These are phyloP conservation scores for Catocala sponsa DNA, from an alignment of 2,888 invertebrate genomes.

Conservation along the genomic window DNA sequence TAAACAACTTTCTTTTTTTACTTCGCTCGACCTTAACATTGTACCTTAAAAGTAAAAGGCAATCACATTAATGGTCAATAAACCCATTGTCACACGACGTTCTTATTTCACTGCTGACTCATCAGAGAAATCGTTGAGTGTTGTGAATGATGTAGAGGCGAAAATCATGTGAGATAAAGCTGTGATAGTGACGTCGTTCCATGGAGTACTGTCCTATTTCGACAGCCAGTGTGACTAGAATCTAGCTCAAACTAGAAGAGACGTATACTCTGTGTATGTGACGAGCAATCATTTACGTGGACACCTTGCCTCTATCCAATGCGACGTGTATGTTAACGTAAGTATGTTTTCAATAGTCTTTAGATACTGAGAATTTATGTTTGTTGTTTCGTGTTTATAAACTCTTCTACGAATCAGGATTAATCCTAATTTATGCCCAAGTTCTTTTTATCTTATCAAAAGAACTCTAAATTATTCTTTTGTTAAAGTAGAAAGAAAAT, in stretches of 20 bases:
- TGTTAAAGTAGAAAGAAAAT: no score
- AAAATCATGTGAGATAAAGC: not conserved
- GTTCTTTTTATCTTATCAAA: no score
- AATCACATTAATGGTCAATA: conserved; percentile 40
- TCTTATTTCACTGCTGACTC: conserved; percentile 43
- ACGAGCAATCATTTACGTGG: no score
- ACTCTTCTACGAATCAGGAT: no score
- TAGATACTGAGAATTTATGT: no score
- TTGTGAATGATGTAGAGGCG: conserved; percentile 29
- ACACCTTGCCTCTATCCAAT: no score
- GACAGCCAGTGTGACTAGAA: conserved; percentile 17
- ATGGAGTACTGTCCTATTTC: conserved; percentile 17
- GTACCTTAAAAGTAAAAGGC: conserved; percentile 39
- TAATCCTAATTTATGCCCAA: no score
- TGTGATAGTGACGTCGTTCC: conserved; percentile 20
- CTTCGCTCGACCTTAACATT: conserved; percentile 5
- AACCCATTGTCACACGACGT: conserved; percentile 43
- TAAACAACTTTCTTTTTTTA: conserved; percentile 18
- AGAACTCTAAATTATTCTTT: no score
- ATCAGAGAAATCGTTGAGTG: conserved; percentile 44
- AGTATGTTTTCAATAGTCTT: no score
- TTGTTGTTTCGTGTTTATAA: no score
- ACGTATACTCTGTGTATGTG: no score
- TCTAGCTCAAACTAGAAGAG: conserved; percentile 9
- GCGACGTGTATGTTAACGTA: no score